Percentiles rank a stretch among this genome's conserved stretches.
These are phyloP conservation scores for Oryzias celebensis DNA, from an alignment of 2,113 vertebrate genomes.

Conservation along the genomic window DNA sequence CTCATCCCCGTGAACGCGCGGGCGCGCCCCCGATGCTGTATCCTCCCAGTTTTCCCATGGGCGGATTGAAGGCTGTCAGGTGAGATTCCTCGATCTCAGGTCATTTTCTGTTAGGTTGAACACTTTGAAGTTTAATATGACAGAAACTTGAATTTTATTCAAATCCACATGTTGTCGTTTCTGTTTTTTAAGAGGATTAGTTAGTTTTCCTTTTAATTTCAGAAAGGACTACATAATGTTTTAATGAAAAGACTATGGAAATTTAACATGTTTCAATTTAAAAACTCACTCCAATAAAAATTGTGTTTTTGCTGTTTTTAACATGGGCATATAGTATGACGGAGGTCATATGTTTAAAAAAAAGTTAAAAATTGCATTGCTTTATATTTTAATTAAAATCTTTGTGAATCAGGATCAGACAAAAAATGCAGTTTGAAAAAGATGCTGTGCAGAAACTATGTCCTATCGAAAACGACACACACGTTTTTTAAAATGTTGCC, in stretches of 20 bases:
- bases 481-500: too few species aligned
- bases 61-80: conserved; percentile 41
- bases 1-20: conserved; percentile 51
- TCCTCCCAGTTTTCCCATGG: conserved; percentile 71
- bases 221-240: conserved; percentile 16
- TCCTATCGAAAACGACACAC: too few species aligned
- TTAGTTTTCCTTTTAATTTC: neutral
- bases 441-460: too few species aligned
- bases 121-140: neutral
- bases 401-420: too few species aligned
- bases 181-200: neutral
- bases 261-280: conserved; percentile 39
- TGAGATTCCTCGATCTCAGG: conserved; percentile 4
- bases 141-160: neutral
- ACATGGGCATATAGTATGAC: too few species aligned
- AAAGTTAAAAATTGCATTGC: too few species aligned
- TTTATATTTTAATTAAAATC: too few species aligned
- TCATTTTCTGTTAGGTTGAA: conserved; percentile 8
- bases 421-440: too few species aligned
- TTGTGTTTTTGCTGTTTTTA: too few species aligned
- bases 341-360: too few species aligned
- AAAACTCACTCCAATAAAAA: too few species aligned
- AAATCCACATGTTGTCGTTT: neutral
- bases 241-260: conserved; percentile 13
- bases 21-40: conserved; percentile 56